These are phyloP conservation scores for Rhyacophila evoluta DNA, from an alignment of 2,888 invertebrate genomes.

Conservation along the genomic window DNA sequence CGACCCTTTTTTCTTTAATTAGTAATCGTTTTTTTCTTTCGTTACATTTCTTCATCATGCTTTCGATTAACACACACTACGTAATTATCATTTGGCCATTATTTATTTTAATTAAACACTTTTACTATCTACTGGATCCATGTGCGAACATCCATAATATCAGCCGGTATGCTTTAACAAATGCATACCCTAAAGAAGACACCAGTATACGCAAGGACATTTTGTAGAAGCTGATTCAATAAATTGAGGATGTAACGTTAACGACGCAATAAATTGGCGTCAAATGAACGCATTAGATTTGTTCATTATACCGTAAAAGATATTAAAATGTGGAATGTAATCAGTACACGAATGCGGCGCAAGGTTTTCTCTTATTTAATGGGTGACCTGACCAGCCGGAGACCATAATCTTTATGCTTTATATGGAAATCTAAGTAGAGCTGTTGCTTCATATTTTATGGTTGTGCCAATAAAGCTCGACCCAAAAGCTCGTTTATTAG, in stretches of 20 bases:
- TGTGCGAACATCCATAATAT: too few species aligned
- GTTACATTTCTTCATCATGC: too few species aligned
- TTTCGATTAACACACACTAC: too few species aligned
- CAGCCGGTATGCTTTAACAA: too few species aligned
- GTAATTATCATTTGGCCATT: too few species aligned
- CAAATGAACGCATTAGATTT: slow-evolving; percentile 45
- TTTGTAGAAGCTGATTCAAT: slow-evolving; percentile 30
- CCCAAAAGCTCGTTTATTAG: not conserved
- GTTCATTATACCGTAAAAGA: slow-evolving; percentile 39
- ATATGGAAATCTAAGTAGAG: slow-evolving; percentile 5
- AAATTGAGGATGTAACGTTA: slow-evolving; percentile 43
- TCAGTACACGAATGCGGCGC: not conserved
- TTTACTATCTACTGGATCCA: too few species aligned
- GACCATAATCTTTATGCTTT: slow-evolving; percentile 7
- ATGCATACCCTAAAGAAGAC: not conserved
- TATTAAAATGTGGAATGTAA: slow-evolving; percentile 36
- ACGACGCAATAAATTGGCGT: slow-evolving; percentile 49
- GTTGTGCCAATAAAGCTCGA: not conserved
- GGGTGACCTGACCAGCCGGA: not conserved
- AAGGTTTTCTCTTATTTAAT: not conserved
- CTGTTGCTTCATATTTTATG: not conserved
- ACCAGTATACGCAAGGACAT: not conserved
- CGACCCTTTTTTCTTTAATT: too few species aligned
- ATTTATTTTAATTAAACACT: too few species aligned
- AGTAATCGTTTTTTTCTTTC: too few species aligned